Base-by-base conservation (phyloP, 2,888 invertebrate species). In the Lycia hirtaria region DNA sequence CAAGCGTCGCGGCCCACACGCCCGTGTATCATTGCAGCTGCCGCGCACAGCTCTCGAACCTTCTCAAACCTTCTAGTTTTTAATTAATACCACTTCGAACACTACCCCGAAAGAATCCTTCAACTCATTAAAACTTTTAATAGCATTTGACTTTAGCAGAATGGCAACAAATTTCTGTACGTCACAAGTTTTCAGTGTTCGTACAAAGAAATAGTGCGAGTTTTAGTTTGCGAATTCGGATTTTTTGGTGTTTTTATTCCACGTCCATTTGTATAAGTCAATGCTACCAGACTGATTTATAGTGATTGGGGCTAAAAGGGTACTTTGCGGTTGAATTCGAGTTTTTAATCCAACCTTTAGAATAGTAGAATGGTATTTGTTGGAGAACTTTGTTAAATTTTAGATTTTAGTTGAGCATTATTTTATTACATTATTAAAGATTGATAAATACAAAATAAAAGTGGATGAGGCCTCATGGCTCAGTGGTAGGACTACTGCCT, bases 121-220 rank as follows among this genome's bases (percentile, higher is more conserved):
- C 84, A 87, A 88, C 88, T 88, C 89, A 89, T 91, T 91, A 89
- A 89, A 91, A 91, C 75, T 91, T 91, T 90, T 90, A 91, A 91
- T 91, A 88, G 90, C 88, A 79, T 89, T 87, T 87, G 88, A 87
- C 84, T 87, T 82, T 78, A 77, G 53, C 54, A 24, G 81, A 78
- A 81, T 78, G 79, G 87, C 77, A 83, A 85, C 86, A 87, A 83
- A 87, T 85, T 88, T 85, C 76, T 71, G 76, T 73, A 75, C 76
- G 80, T 80, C 78, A 78, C 75, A 77, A 79, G 77, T 83, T 85
- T 82, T 81, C 79, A 78, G 82, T 83, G 72, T 69, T 74, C 64
- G 72, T 72, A 63, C 66, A 63, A 71, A 75, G 76, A 71, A 76
- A 72, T 73, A 72, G 75, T 73, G 57, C 19, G 56, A 57, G 69